Evolutionary conservation across 2,888 invertebrate genomes (phyloP).

Genomic region (Thecophora atra): DNA sequence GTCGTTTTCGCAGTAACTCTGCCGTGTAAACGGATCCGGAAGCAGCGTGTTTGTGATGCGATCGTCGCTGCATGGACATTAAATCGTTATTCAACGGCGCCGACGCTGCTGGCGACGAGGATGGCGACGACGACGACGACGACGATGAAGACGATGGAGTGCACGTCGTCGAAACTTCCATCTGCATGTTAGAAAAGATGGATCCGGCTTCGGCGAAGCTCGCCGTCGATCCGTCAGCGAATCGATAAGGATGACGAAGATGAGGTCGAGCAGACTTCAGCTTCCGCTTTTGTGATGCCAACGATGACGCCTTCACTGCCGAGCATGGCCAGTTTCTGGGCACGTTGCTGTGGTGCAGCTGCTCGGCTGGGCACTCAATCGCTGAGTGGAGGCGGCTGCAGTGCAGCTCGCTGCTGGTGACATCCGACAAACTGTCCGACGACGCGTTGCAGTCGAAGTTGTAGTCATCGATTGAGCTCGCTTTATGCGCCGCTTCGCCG

Average conservation of each 20-base stretch:
- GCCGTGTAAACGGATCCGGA: conserved; percentile 10
- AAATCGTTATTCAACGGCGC: neutral
- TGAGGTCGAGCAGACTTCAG: neutral
- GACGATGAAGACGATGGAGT: neutral
- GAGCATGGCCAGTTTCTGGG: conserved; percentile 35
- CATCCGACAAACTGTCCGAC: conserved; percentile 46
- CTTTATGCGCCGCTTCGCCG: neutral
- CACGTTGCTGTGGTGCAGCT: neutral
- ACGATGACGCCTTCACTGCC: conserved; percentile 40
- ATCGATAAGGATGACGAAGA: conserved; percentile 1
- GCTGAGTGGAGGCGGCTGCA: neutral
- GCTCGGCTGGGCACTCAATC: conserved; percentile 39
- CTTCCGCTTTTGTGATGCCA: conserved; percentile 5
- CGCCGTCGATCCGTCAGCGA: neutral
- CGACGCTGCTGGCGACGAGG: neutral
- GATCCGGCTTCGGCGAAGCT: neutral
- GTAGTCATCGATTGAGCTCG: conserved; percentile 24
- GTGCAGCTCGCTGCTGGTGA: conserved; percentile 41
- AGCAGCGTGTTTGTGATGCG: neutral
- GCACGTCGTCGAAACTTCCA: neutral
- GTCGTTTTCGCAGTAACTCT: conserved; percentile 66
- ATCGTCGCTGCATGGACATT: neutral
- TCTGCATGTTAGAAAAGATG: neutral
- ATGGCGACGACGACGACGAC: neutral
- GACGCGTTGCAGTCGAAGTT: conserved; percentile 44